These are phyloP conservation scores for Emydura subglobosa DNA, from an alignment of 2,113 vertebrate genomes.

Conservation along the genomic window DNA sequence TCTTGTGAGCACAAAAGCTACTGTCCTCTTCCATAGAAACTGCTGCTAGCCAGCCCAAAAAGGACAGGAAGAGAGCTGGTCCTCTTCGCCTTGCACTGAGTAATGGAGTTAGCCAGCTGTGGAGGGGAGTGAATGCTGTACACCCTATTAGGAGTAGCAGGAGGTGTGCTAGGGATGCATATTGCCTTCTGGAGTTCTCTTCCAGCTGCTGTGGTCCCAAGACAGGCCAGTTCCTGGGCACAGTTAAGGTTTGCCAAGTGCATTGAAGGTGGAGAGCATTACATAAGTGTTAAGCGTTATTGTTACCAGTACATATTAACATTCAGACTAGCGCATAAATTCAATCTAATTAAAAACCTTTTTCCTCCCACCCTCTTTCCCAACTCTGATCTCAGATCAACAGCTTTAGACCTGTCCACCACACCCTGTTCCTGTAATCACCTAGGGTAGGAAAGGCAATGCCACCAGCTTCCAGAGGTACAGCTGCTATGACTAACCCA, in stretches of 20 bases:
- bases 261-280: slow-evolving; percentile 29
- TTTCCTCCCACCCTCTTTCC: not conserved
- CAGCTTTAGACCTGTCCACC: not conserved
- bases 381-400: slow-evolving; percentile 48
- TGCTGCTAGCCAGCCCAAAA: too few relatives aligned
- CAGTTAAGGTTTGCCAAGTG: accelerated
- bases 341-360: not conserved
- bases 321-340: slow-evolving; percentile 32
- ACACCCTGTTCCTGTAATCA: not conserved
- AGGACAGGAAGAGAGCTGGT: not conserved
- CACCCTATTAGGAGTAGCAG: not conserved
- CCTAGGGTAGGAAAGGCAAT: accelerated
- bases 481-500: accelerated
- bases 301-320: slow-evolving; percentile 1
- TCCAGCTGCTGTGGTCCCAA: not conserved
- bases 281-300: slow-evolving; percentile 3
- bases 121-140: not conserved
- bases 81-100: not conserved
- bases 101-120: not conserved
- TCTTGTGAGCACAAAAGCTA: too few relatives aligned
- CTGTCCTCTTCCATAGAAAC: too few relatives aligned
- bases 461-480: not conserved
- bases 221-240: not conserved
- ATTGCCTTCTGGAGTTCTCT: not conserved
- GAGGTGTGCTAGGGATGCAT: not conserved